Evolutionary conservation across 2,888 invertebrate species (phyloP), one percentile per base, ranked within the genome.

Genomic region (Crematogaster levior): DNA sequence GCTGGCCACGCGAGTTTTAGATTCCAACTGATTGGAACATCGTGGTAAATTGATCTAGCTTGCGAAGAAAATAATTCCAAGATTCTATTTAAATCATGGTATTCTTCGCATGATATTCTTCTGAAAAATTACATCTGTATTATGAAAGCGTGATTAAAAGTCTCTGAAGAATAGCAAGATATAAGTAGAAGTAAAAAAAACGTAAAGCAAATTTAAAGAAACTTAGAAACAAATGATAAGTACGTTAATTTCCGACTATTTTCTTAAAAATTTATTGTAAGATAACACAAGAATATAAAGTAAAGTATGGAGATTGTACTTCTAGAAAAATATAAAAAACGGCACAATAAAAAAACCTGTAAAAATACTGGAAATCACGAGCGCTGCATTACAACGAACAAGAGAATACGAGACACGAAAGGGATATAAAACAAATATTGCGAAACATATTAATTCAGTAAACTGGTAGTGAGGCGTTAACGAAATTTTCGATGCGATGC

Each of bases 271-370:
- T 91, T 92, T 91, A 91, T 92, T 89, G 88, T 85, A 81, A 90
- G 92, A 91, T 92, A 93, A 92, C 91, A 90, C 85, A 88, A 81
- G 90, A 91, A 90, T 90, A 40, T 37, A 48, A 21, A 90, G 91
- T 89, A 90, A 89, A 88, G 91, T 89, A 85, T 80, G 63, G 82
- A 73, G 68, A 70, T 82, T 58, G 75, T 1, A 46, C 60, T 65
- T 9, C 65, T 27, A 79, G 79, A 84, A 60, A 82, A 58, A 84
- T 82, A 68, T 21, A 34, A 63, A 75, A 80, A 74, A 65, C 43
- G 51, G 34, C n/a, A 61, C n/a, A n/a, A n/a, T 53, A 10, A 18
- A 21, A 58, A 46, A 24, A 34, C 0, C 3, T 15, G 10, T 63
- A 15, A 43, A 75, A 65, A 30, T 65, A 48, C 30, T 70, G 51